A percentile compares a stretch with the other conserved stretches of the same genome.
These are phyloP conservation scores for Spialia ferax DNA, from an alignment of 2,888 invertebrate genomes.

Conservation along the genomic window DNA sequence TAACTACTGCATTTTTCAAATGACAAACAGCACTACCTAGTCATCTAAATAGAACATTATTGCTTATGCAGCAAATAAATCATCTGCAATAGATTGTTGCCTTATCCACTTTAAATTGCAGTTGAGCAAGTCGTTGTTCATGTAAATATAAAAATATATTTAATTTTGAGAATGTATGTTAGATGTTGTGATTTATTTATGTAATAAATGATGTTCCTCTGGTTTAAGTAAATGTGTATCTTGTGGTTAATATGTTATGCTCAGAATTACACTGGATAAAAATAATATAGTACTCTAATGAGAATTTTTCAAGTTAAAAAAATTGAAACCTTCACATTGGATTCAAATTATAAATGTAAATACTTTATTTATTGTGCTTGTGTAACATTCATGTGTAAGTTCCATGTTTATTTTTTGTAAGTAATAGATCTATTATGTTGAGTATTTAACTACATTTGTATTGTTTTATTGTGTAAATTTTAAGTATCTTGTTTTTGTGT, in stretches of 20 bases:
- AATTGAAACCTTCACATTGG: conserved; percentile 33
- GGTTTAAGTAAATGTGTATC: conserved; percentile 40
- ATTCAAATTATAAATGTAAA: conserved; percentile 56
- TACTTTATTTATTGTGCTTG: conserved; percentile 67
- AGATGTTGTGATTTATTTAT: conserved; percentile 49
- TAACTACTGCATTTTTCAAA: conserved; percentile 55
- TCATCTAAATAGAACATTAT: conserved; percentile 63
- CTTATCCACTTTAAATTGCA: conserved; percentile 44
- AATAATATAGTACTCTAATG: conserved; percentile 21
- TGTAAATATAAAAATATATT: conserved; percentile 49
- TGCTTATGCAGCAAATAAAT: conserved; percentile 45
- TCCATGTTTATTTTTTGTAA: conserved; percentile 71
- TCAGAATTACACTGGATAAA: conserved; percentile 46
- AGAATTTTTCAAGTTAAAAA: conserved; percentile 5
- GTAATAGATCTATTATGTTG: conserved; percentile 79
- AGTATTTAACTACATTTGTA: conserved; percentile 76
- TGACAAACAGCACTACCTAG: conserved; percentile 66
- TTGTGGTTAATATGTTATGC: conserved; percentile 38
- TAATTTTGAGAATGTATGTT: conserved; percentile 46
- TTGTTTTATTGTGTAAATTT: conserved; percentile 81
- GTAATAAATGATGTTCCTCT: conserved; percentile 51
- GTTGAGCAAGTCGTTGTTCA: conserved; percentile 47
- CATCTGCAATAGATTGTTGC: conserved; percentile 46
- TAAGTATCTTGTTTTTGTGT: conserved; percentile 82
- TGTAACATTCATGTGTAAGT: conserved; percentile 61